Evolutionary conservation across 2,113 vertebrate genomes (phyloP).

Genomic region (Clinocottus analis): DNA sequence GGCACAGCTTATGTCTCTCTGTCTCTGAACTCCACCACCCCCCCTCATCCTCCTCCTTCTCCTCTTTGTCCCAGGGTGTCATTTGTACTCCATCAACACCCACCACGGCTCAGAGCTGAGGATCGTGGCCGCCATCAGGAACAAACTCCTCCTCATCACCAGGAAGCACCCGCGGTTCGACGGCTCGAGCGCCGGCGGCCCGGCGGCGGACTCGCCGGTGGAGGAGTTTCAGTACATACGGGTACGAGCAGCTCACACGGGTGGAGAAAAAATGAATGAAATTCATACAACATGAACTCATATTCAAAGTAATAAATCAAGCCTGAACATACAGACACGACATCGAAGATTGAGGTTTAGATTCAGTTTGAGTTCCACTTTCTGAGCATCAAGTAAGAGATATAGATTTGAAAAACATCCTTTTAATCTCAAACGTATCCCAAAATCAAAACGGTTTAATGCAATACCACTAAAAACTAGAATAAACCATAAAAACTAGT

Average conservation of each 20-base stretch:
- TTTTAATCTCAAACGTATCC: neutral
- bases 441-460: neutral
- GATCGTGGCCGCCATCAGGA: constrained; percentile 94
- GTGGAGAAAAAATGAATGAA: neutral
- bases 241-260: constrained; percentile 74
- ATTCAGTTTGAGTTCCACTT: neutral
- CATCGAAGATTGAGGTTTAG: too few species aligned
- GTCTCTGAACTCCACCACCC: too few species aligned
- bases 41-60: neutral
- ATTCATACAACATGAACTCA: too few species aligned
- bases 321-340: too few species aligned
- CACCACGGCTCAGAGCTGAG: constrained; percentile 93
- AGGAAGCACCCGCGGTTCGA: constrained; percentile 85
- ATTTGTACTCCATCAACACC: constrained; percentile 97
- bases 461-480: too few species aligned
- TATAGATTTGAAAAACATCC: neutral
- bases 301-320: too few species aligned
- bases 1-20: constrained; percentile 45
- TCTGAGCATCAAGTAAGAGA: neutral
- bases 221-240: constrained; percentile 99
- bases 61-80: constrained; percentile 88
- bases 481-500: too few species aligned
- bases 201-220: constrained; percentile 87
- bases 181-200: constrained; percentile 68
- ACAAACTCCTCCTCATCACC: constrained; percentile 97